These are phyloP conservation scores for Saccostrea echinata DNA, from an alignment of 1,140 invertebrate genomes.

Conservation along the genomic window DNA sequence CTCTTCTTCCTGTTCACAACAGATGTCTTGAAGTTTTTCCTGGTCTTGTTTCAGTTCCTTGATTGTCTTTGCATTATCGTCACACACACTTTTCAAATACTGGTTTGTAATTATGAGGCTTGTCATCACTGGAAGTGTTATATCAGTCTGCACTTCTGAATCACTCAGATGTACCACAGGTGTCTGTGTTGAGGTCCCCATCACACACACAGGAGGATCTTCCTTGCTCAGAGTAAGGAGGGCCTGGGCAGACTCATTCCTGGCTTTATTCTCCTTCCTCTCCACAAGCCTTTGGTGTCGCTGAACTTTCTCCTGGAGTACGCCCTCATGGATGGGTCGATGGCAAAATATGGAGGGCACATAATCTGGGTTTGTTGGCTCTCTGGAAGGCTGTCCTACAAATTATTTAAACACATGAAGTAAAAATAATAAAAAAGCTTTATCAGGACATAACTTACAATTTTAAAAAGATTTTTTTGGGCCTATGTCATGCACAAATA, in stretches of 20 bases:
- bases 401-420: background rate
- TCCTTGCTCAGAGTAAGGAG: conserved; percentile 2
- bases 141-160: conserved; percentile 10
- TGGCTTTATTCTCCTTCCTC: background rate
- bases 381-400: conserved; percentile 12
- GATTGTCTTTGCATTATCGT: background rate
- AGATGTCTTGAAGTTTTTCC: background rate
- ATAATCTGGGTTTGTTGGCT: conserved; percentile 3
- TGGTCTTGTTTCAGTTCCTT: background rate
- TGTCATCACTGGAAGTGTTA: background rate
- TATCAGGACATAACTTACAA: background rate
- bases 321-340: background rate
- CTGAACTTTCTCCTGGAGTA: conserved; percentile 15
- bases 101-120: background rate
- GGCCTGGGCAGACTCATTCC: background rate
- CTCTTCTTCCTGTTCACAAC: background rate
- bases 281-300: background rate
- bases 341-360: background rate
- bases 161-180: background rate
- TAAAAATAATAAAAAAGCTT: background rate
- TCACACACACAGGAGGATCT: background rate
- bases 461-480: background rate
- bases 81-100: conserved; percentile 2
- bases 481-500: no score
- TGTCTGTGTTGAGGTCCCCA: conserved; percentile 7